phyloP scores from a whole-genome alignment of 2,888 invertebrate genomes.

The Plebejus anna region DNA sequence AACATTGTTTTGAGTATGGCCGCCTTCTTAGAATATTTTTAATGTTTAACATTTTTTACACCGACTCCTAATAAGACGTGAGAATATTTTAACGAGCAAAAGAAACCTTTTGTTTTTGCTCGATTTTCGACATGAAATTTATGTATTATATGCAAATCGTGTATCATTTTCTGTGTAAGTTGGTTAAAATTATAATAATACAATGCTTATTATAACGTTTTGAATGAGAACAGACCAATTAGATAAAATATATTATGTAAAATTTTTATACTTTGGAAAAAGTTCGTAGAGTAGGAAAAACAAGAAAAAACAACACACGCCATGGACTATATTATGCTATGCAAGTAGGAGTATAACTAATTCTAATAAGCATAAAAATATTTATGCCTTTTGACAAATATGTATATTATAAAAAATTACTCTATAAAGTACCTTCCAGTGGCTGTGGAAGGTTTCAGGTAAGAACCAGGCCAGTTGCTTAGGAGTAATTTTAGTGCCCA shows the following conservation, averaged over 20 bases:
- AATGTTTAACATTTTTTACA: constrained; percentile 31
- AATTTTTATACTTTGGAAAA: not conserved
- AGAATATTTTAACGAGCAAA: constrained; percentile 38
- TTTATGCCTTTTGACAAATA: too few relatives aligned
- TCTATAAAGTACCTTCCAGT: too few relatives aligned
- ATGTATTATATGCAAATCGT: constrained; percentile 14
- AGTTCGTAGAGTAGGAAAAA: not conserved
- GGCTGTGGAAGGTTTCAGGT: too few relatives aligned
- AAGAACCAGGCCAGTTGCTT: too few relatives aligned
- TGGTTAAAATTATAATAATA: constrained; percentile 1
- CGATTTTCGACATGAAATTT: constrained; percentile 2
- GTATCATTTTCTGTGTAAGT: constrained; percentile 11
- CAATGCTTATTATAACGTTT: not conserved
- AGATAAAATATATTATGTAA: not conserved
- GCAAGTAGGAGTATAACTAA: too few relatives aligned
- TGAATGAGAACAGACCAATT: not conserved
- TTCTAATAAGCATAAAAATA: too few relatives aligned
- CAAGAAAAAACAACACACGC: too few relatives aligned
- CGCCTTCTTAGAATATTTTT: constrained; percentile 54
- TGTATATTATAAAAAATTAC: too few relatives aligned
- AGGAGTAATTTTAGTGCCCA: too few relatives aligned
- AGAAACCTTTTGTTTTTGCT: constrained; percentile 26
- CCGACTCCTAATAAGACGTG: constrained; percentile 32
- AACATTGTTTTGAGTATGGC: constrained; percentile 45
- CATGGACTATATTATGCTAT: too few relatives aligned